Evolutionary conservation across 2,888 invertebrate genomes (phyloP).

Genomic region (Nemotelus pantherinus): DNA sequence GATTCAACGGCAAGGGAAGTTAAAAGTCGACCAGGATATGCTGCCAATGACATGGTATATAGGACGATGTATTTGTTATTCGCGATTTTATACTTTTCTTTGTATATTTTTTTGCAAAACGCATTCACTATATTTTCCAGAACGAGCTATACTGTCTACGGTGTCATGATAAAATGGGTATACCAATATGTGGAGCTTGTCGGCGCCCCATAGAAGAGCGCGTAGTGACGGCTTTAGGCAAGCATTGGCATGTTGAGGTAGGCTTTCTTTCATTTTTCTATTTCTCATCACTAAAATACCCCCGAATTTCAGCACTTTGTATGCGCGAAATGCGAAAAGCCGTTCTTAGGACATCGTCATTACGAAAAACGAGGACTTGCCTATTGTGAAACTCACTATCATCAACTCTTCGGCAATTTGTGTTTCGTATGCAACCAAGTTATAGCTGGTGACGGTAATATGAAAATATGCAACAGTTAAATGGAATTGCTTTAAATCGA

Average conservation of each 20-base stretch:
- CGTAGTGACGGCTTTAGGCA: conserved; percentile 97
- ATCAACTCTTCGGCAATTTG: conserved; percentile 97
- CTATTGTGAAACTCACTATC: conserved; percentile 99
- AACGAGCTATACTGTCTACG: conserved; percentile 96
- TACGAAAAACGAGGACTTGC: conserved; percentile 98
- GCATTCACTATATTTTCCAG: conserved; percentile 63
- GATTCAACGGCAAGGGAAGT: conserved; percentile 97
- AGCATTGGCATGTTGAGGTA: conserved; percentile 98
- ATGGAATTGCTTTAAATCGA: not conserved
- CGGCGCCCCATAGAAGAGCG: conserved; percentile 98
- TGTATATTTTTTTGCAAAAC: not conserved
- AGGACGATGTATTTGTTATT: not conserved
- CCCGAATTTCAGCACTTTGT: conserved; percentile 85
- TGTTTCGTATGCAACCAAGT: conserved; percentile 99
- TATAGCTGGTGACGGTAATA: conserved; percentile 93
- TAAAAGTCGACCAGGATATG: conserved; percentile 87
- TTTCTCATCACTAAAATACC: conserved; percentile 30
- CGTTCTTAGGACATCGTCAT: conserved; percentile 98
- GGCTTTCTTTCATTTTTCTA: conserved; percentile 24
- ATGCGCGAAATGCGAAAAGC: conserved; percentile 99
- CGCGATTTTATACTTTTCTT: conserved; percentile 1
- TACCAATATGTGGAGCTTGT: conserved; percentile 99
- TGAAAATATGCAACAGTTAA: not conserved
- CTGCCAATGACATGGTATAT: conserved; percentile 84
- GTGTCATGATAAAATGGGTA: conserved; percentile 99